Evolutionary conservation across 2,797 vertebrate genomes (phyloP), one percentile per base, ranked within the genome.

Genomic region (Propithecus deckenii): DNA sequence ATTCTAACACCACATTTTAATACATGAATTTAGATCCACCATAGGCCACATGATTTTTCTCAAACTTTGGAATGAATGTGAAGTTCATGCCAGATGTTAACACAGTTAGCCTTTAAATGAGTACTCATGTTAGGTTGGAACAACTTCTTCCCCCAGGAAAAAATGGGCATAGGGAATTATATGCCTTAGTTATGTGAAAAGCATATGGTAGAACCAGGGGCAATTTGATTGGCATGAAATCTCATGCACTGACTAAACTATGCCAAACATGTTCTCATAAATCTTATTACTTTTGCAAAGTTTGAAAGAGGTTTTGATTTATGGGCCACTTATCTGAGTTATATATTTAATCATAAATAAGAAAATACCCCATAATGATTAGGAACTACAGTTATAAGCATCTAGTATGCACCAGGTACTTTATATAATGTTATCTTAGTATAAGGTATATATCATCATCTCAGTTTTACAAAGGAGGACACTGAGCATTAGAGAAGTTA

Each of bases 241-340:
- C 13, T 50, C 38, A 41, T 22, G 25, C 11, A 28, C 22, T 55
- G 43, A 84, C 59, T 75, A 63, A 89, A 83, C 6, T 65, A 41
- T 83, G 63, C 28, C 55, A 81, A 89, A 32, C 25, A 32, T n/a
- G 1, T 89, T 93, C 38, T 92, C 46, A 86, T 41, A 65, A 67
- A 85, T 35, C 25, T 86, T 75, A 38, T 2, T 95, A 59, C 23
- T 81, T 96, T 91, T 67, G 15, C 20, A 84, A 92, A 79, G 32
- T 80, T 83, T 83, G 41, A 94, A 94, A 90, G 14, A 80, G 57
- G 17, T 72, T 97, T 81, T 97, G 57, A 61, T 57, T 69, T 89
- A 59, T 55, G 38, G 46, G 32, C 28, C 38, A 35, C 0, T 88
- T 76, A 23, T 72, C 57, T 55, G 63, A 89, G 14, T 75, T 61